Evolutionary conservation across 2,113 vertebrate species (phyloP).

Genomic region (Archilochus colubris): DNA sequence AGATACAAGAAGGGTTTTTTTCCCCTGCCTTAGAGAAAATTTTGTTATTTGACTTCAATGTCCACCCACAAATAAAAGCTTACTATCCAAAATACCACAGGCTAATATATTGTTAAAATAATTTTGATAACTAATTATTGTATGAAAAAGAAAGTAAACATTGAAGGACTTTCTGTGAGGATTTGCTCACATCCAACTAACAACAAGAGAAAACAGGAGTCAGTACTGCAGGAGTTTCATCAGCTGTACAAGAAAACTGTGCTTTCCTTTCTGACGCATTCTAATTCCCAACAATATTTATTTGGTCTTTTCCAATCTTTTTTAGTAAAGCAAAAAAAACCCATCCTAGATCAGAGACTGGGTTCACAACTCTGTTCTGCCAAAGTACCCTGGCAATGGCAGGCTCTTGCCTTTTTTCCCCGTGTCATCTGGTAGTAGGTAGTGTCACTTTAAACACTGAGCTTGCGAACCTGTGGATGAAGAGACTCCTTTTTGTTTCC

Average conservation of each 20-base stretch:
- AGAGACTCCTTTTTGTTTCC: not conserved
- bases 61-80: not conserved
- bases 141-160: not conserved
- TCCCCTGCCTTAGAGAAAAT: not conserved
- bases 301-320: not conserved
- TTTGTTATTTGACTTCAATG: not conserved
- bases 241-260: not conserved
- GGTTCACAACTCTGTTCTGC: not conserved
- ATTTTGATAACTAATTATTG: not conserved
- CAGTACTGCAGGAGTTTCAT: not conserved
- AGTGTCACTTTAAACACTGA: not conserved
- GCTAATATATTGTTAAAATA: not conserved
- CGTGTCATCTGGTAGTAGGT: not conserved
- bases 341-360: not conserved
- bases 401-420: not conserved
- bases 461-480: not conserved
- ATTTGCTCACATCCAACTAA: not conserved
- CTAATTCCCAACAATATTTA: not conserved
- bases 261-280: not conserved
- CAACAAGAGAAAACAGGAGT: not conserved
- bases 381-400: not conserved
- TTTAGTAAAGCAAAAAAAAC: not conserved
- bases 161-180: not conserved
- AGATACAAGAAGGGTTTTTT: not conserved
- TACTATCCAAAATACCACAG: not conserved